A percentile compares a stretch with the other conserved stretches of the same genome.
Evolutionary conservation across 2,888 invertebrate genomes (phyloP).

Genomic region (Coecobrya sp.): DNA sequence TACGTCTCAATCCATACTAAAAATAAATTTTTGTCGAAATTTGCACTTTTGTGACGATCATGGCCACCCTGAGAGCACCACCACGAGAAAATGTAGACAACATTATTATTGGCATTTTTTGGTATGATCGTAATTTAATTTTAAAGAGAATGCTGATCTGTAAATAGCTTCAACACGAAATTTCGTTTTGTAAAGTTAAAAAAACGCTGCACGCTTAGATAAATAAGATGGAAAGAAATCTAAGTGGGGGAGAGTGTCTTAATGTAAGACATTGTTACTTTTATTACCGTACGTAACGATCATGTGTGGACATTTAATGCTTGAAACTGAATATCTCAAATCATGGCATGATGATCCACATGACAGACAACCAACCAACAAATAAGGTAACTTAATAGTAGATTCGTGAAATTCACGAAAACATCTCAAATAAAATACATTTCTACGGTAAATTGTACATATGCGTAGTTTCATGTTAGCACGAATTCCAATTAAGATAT

Average conservation of each 20-base stretch:
- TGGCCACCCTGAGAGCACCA: background rate
- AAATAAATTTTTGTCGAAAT: background rate
- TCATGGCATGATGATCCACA: background rate
- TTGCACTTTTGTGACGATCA: background rate
- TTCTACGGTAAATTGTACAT: background rate
- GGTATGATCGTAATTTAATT: constrained; percentile 8
- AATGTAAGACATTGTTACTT: background rate
- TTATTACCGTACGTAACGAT: background rate
- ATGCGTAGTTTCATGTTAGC: background rate
- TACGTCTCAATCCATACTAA: too few relatives aligned
- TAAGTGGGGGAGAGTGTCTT: background rate
- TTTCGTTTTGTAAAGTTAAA: background rate
- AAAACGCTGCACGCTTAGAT: background rate
- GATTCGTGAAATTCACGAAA: background rate
- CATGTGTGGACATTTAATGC: background rate
- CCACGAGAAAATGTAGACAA: background rate
- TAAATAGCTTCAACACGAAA: background rate
- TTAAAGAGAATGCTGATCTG: background rate
- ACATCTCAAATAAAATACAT: too few relatives aligned
- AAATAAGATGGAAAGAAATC: background rate
- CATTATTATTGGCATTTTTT: background rate
- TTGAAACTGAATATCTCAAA: background rate
- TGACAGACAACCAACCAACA: background rate
- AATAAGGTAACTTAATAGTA: background rate
- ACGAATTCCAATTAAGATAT: constrained; percentile 14